Evolutionary conservation across 2,113 vertebrate species (phyloP), one percentile per base, ranked within the genome.

Genomic region (Astatotilapia flaviijosephi): DNA sequence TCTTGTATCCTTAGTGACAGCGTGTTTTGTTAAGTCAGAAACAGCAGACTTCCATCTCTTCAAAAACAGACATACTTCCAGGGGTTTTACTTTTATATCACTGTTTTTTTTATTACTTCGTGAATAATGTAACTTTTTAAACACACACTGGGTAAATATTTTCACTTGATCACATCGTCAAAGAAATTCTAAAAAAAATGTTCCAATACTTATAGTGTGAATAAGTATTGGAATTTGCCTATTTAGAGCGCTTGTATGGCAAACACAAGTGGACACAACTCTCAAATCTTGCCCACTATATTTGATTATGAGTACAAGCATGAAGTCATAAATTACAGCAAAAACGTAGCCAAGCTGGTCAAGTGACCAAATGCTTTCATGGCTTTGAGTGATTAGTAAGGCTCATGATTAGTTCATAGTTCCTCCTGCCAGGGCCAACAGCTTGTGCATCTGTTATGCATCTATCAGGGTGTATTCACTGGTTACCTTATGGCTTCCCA

Each of bases 1-100:
- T 84, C 84, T 88, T 73, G 93, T 93, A 80, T 84, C 92, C 88
- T 65, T 85, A 77, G 89, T 84, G 81, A 95, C 87, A 11, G 70
- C 17, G 33, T 89, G 88, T 94, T 92, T 91, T 93, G 79, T 70
- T 85, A 86, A 83, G 86, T 85, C 79, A 81, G 60, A 65, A 88
- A 84, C 47, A 84, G 77, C 49, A 55, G 42, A 68, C 42, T 62
- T 89, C 79, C 42, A 82, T 65, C 68, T 70, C 26, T 81, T 51
- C 15, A 47, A 81, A 84, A 85, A 80, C n/a, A 87, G 70, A 92
- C 82, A 88, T 2, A 21, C 6, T 51, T 55, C 23, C 28, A 53
- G 23, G 6, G 40, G 3, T 84, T 80, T 85, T 13, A 26, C 9
- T 58, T 40, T 35, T 13, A 26, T 21, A 79, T 77, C 4, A 33